Evolutionary conservation across 1,140 invertebrate species (phyloP).

Genomic region (Semibalanus balanoides): DNA sequence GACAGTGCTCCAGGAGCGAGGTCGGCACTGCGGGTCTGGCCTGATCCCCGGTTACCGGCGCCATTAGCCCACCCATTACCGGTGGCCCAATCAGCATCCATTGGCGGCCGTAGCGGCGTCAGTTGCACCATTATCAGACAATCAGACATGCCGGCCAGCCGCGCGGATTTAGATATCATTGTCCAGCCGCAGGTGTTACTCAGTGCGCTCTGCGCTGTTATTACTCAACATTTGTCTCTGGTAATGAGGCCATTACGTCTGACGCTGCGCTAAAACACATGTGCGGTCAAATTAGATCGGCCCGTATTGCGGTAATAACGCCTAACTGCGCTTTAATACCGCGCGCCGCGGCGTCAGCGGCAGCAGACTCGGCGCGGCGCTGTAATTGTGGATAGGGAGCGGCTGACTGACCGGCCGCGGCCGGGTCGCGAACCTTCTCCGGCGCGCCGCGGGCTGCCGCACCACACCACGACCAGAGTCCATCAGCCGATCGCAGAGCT

Average conservation of each 20-base stretch:
- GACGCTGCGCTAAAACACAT: not conserved
- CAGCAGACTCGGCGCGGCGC: too few relatives aligned
- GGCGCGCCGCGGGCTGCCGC: too few relatives aligned
- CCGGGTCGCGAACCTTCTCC: too few relatives aligned
- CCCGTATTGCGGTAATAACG: not conserved
- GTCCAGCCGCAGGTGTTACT: not conserved
- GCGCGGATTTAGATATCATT: constrained; percentile 2
- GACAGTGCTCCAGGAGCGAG: too few relatives aligned
- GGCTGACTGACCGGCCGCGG: too few relatives aligned
- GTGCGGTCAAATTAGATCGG: not conserved
- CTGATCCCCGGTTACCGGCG: not conserved
- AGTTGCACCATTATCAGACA: not conserved
- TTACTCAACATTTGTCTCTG: not conserved
- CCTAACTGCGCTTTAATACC: not conserved
- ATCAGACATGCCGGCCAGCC: not conserved
- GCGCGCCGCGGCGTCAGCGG: too few relatives aligned
- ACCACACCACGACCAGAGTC: too few relatives aligned
- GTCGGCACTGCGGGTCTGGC: too few relatives aligned
- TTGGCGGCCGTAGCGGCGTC: not conserved
- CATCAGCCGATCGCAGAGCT: too few relatives aligned
- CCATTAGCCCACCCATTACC: not conserved
- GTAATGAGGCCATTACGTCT: not conserved
- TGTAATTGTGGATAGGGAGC: too few relatives aligned
- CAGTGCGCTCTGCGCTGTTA: not conserved
- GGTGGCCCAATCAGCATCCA: too few relatives aligned